Conservation (phyloP, 2,113 vertebrate genomes). For the Anhinga anhinga region DNA sequence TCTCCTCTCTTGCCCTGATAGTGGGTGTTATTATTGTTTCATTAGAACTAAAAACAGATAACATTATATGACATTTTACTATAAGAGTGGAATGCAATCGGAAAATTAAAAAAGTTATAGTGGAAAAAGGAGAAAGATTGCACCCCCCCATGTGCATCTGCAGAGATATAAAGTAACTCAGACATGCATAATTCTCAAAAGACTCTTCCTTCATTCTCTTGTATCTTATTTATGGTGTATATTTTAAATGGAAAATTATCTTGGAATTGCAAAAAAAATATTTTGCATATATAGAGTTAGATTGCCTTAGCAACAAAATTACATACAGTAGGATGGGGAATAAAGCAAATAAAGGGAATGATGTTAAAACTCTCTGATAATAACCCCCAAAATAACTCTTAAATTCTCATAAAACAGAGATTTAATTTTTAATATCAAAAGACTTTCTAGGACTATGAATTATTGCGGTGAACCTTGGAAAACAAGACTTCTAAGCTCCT, state of each 20-base stretch:
- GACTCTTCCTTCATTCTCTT: neutral
- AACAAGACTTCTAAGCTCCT: neutral
- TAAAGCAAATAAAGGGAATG: neutral
- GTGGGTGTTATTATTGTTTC: neutral
- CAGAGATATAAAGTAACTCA: neutral
- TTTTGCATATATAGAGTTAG: neutral
- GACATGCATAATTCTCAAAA: neutral
- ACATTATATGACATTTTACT: neutral
- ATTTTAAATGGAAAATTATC: neutral
- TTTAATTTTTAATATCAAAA: conserved; percentile 34
- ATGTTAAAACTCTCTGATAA: neutral
- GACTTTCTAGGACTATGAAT: neutral
- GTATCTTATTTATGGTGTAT: neutral
- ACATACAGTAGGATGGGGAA: neutral
- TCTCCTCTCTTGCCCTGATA: neutral
- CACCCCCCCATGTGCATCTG: neutral
- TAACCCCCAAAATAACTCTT: neutral
- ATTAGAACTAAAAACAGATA: neutral
- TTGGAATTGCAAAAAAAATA: neutral
- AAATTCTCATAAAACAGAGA: conserved; percentile 12
- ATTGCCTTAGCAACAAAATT: neutral
- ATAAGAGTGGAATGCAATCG: neutral
- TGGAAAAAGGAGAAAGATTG: neutral
- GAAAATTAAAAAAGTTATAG: neutral
- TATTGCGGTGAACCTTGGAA: neutral